phyloP scores from a whole-genome alignment of 1,140 invertebrate genomes.

The Drosophila sp. region DNA sequence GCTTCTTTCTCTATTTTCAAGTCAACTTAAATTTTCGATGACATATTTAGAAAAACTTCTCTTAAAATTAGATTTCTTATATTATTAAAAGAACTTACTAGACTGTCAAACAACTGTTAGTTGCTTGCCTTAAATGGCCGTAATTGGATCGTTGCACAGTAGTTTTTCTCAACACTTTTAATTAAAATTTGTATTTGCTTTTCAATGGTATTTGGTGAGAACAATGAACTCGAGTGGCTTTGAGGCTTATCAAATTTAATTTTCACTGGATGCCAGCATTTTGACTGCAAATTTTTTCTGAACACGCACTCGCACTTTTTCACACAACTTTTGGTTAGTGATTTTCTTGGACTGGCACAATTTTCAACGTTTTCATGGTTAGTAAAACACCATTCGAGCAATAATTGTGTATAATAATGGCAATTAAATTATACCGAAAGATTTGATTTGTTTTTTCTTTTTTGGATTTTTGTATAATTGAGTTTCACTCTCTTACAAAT shows the following conservation, averaged over 20 bases:
- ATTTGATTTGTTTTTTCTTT: conserved; percentile 32
- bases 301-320: background rate
- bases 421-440: conserved; percentile 52
- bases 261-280: conserved; percentile 66
- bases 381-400: conserved; percentile 50
- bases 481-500: conserved; percentile 61
- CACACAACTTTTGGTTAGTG: conserved; percentile 43
- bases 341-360: conserved; percentile 46
- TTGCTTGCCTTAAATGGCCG: conserved; percentile 37
- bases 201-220: conserved; percentile 16
- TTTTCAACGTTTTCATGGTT: conserved; percentile 74
- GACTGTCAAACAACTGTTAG: conserved; percentile 48
- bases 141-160: conserved; percentile 43
- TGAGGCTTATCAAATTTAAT: conserved; percentile 57
- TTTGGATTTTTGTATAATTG: conserved; percentile 57
- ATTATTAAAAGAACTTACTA: conserved; percentile 54
- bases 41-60: background rate
- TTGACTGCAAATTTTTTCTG: conserved; percentile 38
- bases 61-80: background rate
- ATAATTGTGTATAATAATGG: conserved; percentile 54
- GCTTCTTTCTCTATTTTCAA: background rate
- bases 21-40: too few relatives aligned
- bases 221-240: conserved; percentile 42
- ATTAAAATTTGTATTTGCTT: conserved; percentile 12
- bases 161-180: conserved; percentile 22